Conservation (phyloP, 2,797 vertebrate genomes). For the Spinus olivaceus region DNA sequence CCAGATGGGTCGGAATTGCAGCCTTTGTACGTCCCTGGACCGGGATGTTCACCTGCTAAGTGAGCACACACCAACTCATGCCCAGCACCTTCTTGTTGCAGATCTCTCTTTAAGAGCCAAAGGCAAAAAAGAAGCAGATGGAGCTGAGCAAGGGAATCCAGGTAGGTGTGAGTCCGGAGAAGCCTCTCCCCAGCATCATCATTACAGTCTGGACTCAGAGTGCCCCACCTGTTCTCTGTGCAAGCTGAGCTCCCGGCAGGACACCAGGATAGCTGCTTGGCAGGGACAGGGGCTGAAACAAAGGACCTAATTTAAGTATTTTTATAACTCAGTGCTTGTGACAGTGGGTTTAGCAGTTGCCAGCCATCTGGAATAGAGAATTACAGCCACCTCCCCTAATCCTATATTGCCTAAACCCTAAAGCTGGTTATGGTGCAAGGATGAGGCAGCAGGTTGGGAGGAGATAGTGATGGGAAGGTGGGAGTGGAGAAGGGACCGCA, state of each 20-base stretch:
- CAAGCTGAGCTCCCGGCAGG: background rate
- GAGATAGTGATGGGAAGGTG: background rate
- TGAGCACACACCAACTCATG: background rate
- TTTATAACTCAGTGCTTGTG: constrained; percentile 69
- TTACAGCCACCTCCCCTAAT: constrained; percentile 81
- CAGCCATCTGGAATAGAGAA: constrained; percentile 82
- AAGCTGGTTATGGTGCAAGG: constrained; percentile 77
- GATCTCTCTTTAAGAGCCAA: background rate
- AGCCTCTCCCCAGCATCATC: background rate
- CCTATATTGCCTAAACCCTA: constrained; percentile 79
- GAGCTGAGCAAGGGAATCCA: constrained; percentile 15
- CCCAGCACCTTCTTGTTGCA: background rate
- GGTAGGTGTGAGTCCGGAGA: background rate
- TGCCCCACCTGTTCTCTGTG: background rate
- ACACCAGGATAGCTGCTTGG: background rate
- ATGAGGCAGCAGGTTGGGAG: constrained; percentile 71
- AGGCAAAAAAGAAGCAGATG: constrained; percentile 20
- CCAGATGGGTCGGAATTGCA: background rate
- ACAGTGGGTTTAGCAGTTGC: constrained; percentile 74
- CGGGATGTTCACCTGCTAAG: background rate
- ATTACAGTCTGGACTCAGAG: background rate
- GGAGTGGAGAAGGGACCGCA: background rate
- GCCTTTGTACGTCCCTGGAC: background rate
- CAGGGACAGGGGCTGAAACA: constrained; percentile 17
- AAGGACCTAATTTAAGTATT: constrained; percentile 73